Percentiles rank a stretch among this genome's conserved stretches.
phyloP scores from a whole-genome alignment of 2,888 invertebrate genomes.

The Hofmannophila pseudospretella region DNA sequence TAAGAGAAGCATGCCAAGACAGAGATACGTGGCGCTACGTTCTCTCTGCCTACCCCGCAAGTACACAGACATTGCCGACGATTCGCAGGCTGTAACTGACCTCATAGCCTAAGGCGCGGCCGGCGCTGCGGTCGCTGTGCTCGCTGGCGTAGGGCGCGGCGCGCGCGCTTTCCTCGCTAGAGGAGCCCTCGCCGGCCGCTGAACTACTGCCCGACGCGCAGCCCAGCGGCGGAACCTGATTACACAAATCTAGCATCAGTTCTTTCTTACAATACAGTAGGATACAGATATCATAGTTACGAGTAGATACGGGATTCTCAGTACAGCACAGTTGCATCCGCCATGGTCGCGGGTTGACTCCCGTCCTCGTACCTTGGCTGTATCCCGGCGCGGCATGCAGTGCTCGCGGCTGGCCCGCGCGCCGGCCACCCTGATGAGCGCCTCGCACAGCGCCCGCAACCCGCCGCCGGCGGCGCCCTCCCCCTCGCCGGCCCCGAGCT shows the following conservation, averaged over 20 bases:
- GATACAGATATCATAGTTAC: no score
- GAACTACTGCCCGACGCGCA: constrained; percentile 54
- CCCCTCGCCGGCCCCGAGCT: constrained; percentile 29
- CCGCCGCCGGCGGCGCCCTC: constrained; percentile 42
- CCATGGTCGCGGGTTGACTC: no score
- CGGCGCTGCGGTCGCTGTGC: constrained; percentile 61
- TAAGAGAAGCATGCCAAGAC: no score
- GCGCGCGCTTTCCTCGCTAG: constrained; percentile 55
- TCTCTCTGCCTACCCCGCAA: no score
- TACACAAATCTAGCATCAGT: not conserved
- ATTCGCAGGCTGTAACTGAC: no score
- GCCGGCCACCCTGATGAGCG: constrained; percentile 73
- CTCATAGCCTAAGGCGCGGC: constrained; percentile 81
- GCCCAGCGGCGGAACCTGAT: constrained; percentile 61
- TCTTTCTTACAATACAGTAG: no score
- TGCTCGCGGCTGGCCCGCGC: constrained; percentile 68
- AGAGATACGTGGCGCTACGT: no score
- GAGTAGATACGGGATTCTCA: no score
- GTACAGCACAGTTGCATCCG: no score
- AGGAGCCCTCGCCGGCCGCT: constrained; percentile 48
- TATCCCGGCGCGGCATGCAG: constrained; percentile 71
- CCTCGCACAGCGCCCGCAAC: constrained; percentile 71
- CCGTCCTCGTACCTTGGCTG: no score
- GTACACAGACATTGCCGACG: no score
- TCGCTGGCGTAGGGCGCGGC: constrained; percentile 59